Evolutionary conservation across 2,888 invertebrate genomes (phyloP).

Genomic region (Ectemnius continuus): DNA sequence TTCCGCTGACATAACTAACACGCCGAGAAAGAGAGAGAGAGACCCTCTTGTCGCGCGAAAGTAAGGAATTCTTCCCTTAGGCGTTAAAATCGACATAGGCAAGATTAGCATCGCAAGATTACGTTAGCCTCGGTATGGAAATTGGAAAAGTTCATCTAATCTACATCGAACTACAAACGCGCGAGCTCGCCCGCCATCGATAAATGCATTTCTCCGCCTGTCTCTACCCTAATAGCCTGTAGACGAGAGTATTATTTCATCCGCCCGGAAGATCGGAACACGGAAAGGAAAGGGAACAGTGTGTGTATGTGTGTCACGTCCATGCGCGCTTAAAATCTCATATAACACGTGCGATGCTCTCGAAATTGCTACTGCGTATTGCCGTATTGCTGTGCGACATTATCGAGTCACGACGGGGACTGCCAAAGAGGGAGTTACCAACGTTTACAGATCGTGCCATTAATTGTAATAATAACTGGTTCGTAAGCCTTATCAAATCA

Average conservation of each 20-base stretch:
- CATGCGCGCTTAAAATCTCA: slow-evolving; percentile 2
- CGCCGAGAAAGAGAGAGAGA: background rate
- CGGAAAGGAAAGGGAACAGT: slow-evolving; percentile 30
- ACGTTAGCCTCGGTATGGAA: slow-evolving; percentile 28
- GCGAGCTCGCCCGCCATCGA: slow-evolving; percentile 5
- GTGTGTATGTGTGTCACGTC: slow-evolving; percentile 9
- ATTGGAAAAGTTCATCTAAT: slow-evolving; percentile 30
- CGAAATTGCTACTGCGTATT: slow-evolving; percentile 1
- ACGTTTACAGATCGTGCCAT: slow-evolving; percentile 49
- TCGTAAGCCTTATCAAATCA: slow-evolving; percentile 45
- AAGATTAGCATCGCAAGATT: slow-evolving; percentile 34
- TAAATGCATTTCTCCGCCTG: background rate
- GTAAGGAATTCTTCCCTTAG: slow-evolving; percentile 23
- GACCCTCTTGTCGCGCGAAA: slow-evolving; percentile 13
- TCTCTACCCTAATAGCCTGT: slow-evolving; percentile 4
- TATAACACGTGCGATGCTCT: slow-evolving; percentile 1
- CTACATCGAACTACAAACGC: slow-evolving; percentile 34
- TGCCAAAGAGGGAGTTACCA: slow-evolving; percentile 58
- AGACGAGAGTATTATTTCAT: slow-evolving; percentile 23
- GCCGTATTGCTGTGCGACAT: slow-evolving; percentile 55
- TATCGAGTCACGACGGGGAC: slow-evolving; percentile 51
- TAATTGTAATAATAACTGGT: slow-evolving; percentile 37
- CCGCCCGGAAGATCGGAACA: slow-evolving; percentile 20
- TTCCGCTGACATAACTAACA: background rate
- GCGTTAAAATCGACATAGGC: slow-evolving; percentile 39